Percentiles rank a stretch among this genome's conserved stretches.
These are phyloP conservation scores for Paragorgia papillata DNA, from an alignment of 92 coral and sea anemone species.

Conservation along the genomic window DNA sequence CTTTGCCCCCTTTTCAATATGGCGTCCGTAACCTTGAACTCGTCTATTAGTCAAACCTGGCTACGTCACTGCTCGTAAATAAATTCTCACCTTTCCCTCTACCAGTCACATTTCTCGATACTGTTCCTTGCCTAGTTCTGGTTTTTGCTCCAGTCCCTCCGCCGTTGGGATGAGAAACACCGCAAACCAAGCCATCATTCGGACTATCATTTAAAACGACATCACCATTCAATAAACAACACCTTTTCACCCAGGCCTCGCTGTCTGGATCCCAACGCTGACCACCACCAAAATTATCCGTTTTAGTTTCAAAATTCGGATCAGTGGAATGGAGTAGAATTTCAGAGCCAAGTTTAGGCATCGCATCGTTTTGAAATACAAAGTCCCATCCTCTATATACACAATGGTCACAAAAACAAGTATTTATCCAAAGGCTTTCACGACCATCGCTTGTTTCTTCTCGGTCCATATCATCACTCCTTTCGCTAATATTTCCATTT, in stretches of 20 bases:
- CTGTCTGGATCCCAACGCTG: no score
- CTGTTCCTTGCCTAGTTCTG: background rate
- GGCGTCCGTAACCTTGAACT: no score
- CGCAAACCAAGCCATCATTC: background rate
- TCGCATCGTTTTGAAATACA: background rate
- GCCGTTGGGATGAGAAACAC: constrained; percentile 7
- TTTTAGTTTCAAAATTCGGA: no score
- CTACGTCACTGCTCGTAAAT: no score
- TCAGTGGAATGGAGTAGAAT: background rate
- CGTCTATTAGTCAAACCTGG: no score
- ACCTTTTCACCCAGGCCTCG: no score
- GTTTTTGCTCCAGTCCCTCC: constrained; percentile 2
- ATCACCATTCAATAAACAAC: background rate
- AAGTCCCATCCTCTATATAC: background rate
- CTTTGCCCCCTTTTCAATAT: no score
- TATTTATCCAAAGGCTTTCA: background rate
- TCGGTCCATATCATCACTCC: background rate
- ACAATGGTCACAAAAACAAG: constrained; percentile 12
- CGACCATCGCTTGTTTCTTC: background rate
- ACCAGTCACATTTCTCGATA: background rate
- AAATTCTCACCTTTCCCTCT: background rate
- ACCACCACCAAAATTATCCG: no score
- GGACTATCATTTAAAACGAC: background rate
- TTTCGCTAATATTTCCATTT: background rate
- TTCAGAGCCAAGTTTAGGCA: background rate